phyloP scores from a whole-genome alignment of 2,888 invertebrate species.

The Alsophila aescularia region DNA sequence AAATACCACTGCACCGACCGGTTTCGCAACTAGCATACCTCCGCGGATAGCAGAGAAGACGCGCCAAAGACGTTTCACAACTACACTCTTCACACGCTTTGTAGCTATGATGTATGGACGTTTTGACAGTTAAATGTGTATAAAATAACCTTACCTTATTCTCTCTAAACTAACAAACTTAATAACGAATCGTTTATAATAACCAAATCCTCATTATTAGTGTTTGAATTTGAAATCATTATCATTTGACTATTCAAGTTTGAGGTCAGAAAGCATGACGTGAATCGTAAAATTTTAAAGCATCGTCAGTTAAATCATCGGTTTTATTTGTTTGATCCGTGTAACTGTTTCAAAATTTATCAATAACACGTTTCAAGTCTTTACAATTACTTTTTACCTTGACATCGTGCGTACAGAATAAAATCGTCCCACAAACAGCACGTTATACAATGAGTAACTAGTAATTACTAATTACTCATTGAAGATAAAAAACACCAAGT shows the following conservation, averaged over 20 bases:
- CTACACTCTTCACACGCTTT: constrained; percentile 26
- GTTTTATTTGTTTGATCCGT: constrained; percentile 10
- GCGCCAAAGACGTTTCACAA: constrained; percentile 51
- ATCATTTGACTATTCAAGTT: constrained; percentile 1
- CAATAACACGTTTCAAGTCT: not conserved
- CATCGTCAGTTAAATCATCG: constrained; percentile 13
- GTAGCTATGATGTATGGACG: constrained; percentile 21
- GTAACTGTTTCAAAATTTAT: constrained; percentile 12
- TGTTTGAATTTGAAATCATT: not conserved
- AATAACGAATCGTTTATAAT: not conserved
- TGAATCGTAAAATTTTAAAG: constrained; percentile 8
- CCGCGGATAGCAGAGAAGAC: constrained; percentile 41
- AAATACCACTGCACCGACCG: constrained; percentile 39
- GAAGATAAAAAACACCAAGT: not conserved
- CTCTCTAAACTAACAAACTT: not conserved
- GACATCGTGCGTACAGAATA: constrained; percentile 29
- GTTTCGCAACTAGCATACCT: constrained; percentile 43
- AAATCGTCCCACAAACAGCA: constrained; percentile 26
- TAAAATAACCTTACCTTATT: not conserved
- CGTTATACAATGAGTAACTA: constrained; percentile 1
- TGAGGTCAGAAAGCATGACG: constrained; percentile 13
- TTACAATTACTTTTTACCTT: constrained; percentile 34
- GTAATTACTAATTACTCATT: not conserved
- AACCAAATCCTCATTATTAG: not conserved
- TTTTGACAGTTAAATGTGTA: constrained; percentile 1